phyloP scores from a whole-genome alignment of 2,888 invertebrate species.

The Pterostichus niger region DNA sequence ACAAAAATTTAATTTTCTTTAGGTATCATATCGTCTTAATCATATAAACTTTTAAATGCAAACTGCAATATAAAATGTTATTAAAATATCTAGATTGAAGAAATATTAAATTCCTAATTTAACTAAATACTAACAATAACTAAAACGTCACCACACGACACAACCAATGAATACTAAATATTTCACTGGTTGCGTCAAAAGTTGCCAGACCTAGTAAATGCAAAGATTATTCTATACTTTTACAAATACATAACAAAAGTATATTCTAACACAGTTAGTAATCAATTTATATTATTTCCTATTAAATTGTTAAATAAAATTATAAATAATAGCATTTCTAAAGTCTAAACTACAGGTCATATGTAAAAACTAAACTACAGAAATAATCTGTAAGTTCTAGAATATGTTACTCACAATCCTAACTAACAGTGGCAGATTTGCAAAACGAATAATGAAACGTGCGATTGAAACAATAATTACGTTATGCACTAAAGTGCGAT shows the following conservation, averaged over 20 bases:
- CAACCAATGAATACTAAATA: slow-evolving; percentile 30
- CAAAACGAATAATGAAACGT: slow-evolving; percentile 53
- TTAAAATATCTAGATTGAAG: slow-evolving; percentile 65
- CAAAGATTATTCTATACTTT: slow-evolving; percentile 43
- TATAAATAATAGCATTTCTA: slow-evolving; percentile 53
- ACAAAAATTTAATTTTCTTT: slow-evolving; percentile 61
- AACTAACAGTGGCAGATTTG: slow-evolving; percentile 62
- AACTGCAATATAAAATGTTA: slow-evolving; percentile 67
- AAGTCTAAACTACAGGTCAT: slow-evolving; percentile 56
- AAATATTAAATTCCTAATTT: slow-evolving; percentile 55
- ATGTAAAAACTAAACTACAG: slow-evolving; percentile 62
- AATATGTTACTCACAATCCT: slow-evolving; percentile 55
- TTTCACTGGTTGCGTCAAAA: slow-evolving; percentile 39
- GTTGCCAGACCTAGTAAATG: slow-evolving; percentile 56
- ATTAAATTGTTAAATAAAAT: slow-evolving; percentile 59
- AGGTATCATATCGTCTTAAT: slow-evolving; percentile 64
- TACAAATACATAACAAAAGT: slow-evolving; percentile 42
- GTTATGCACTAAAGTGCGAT: slow-evolving; percentile 44
- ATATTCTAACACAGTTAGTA: slow-evolving; percentile 62
- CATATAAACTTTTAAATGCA: slow-evolving; percentile 66
- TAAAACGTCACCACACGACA: slow-evolving; percentile 55
- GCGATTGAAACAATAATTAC: slow-evolving; percentile 58
- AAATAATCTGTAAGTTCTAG: slow-evolving; percentile 59
- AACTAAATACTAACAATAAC: slow-evolving; percentile 58
- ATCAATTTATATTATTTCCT: slow-evolving; percentile 58